Conservation (phyloP, 2,888 invertebrate species). For the Andrena marginata region DNA sequence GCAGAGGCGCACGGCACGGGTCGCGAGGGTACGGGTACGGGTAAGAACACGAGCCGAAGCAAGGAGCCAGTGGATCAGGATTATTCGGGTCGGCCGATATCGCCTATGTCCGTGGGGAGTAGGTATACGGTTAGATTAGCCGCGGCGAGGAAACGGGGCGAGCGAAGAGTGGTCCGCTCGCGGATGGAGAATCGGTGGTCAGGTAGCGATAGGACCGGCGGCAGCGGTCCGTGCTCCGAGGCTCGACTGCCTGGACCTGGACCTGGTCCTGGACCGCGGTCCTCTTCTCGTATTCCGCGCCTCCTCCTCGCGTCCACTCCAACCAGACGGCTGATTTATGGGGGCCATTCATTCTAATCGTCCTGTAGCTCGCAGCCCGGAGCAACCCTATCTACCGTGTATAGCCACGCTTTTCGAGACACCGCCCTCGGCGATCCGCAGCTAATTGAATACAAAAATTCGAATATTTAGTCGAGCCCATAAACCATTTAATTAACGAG, state of each 20-base stretch:
- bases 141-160: conserved; percentile 55
- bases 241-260: conserved; percentile 17
- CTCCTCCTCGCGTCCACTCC: conserved; percentile 60
- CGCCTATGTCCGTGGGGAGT: conserved; percentile 39
- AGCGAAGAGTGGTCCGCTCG: conserved; percentile 14
- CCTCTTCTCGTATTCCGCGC: conserved; percentile 60
- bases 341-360: conserved; percentile 83
- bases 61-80: conserved; percentile 63
- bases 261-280: conserved; percentile 22
- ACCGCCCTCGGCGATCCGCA: conserved; percentile 67
- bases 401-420: conserved; percentile 78
- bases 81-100: conserved; percentile 62
- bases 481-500: conserved; percentile 82
- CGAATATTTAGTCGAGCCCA: conserved; percentile 78
- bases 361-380: conserved; percentile 77
- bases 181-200: conserved; percentile 30
- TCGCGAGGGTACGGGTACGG: not conserved
- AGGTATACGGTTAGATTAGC: conserved; percentile 59
- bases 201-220: conserved; percentile 36
- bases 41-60: conserved; percentile 34
- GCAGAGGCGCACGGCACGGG: conserved; percentile 11
- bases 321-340: conserved; percentile 82
- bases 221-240: not conserved
- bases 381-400: conserved; percentile 63
- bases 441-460: conserved; percentile 83